Base-by-base conservation (phyloP, 2,797 vertebrate genomes). In the Oreonectes daqikongensis region DNA sequence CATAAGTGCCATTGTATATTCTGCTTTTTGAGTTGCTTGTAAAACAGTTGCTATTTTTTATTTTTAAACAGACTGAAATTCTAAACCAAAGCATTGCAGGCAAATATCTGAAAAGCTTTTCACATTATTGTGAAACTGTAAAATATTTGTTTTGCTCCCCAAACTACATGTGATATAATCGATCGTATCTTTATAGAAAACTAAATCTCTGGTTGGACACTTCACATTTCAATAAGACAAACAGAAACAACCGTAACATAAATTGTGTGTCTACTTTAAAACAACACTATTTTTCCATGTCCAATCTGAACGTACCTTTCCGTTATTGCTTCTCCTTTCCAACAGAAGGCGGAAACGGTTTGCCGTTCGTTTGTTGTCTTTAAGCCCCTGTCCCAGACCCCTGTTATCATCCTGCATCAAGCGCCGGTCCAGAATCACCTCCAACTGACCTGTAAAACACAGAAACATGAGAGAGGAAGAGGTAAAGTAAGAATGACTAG, bases 361-460 rank as follows among this genome's bases (percentile, higher is more conserved):
- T 82, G 91, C 91, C 0, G 95, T 97, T 63, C 91, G 91, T 82
- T 98, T 99, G 90, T 99, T 99, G 92, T 99, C 97, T 91, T 98
- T 99, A 82, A 99, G 92, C 2, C 97, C 98, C 59, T 99, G 98
- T 80, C 98, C 97, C 7, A 99, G 92, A 65, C 98, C 98, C 0
- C 97, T 94, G 85, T 99, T 99, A 91, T 99, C 98, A 2, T 99
- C 98, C 87, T 99, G 98, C 95, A 99, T 97, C 69, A 99, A 91
- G 30, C 97, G 93, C 4, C 98, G 94, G 90, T 99, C 98, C 91
- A 99, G 86, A 85, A 99, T 96, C 83, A 98, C 95, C 89, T 99
- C 97, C 61, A 99, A 90, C 86, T 99, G 95, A 81, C 98, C 98
- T 99, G 90, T 15, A 40, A 72, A 26, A 72, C 44, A 76, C 20